Base-by-base conservation (phyloP, 2,888 invertebrate species). In the Bembecia ichneumoniformis region DNA sequence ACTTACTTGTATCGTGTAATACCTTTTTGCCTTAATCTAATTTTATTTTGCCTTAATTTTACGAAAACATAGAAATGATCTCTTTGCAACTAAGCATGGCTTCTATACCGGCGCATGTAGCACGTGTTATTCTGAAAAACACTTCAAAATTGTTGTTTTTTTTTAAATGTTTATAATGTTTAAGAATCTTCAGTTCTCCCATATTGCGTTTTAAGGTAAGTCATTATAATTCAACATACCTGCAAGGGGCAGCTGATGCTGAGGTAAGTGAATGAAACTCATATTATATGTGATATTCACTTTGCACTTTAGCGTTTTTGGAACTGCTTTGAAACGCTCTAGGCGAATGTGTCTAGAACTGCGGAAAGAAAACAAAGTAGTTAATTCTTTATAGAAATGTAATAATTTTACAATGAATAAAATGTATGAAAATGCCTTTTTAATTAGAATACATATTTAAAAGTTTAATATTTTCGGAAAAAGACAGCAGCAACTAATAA, bases 31-130 rank as follows among this genome's bases (percentile, higher is more conserved):
- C 40, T 40, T n/a, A 13, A 40, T 40, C 5, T 7, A 13, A 14
- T 13, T 40, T n/a, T 40, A 2, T 48, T 47, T 55, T 58, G 62
- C 60, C 40, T 13, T 40, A 40, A 40, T 40, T 13, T 1, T 40
- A 40, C 14, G 13, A 14, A 40, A 40, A 3, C 14, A 9, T 40
- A 13, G 40, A 40, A 5, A 40, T 40, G 13, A 40, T 11, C 40
- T 69, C 67, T 80, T 76, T 74, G 81, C 81, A 67, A 66, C 63
- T 73, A 65, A 66, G 83, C 83, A 83, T 82, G 83, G 83, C 82
- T 81, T 78, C 62, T 60, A 59, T 52, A 68, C 65, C 72, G 66
- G 73, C 73, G 82, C 82, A 82, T 82, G 82, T 63, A 58, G 74
- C 74, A 73, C 74, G 65, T 68, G 62, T 28, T 69, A 68, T 34